Evolutionary conservation across 1,140 invertebrate genomes (phyloP).

Genomic region (Drosophila funebris): DNA sequence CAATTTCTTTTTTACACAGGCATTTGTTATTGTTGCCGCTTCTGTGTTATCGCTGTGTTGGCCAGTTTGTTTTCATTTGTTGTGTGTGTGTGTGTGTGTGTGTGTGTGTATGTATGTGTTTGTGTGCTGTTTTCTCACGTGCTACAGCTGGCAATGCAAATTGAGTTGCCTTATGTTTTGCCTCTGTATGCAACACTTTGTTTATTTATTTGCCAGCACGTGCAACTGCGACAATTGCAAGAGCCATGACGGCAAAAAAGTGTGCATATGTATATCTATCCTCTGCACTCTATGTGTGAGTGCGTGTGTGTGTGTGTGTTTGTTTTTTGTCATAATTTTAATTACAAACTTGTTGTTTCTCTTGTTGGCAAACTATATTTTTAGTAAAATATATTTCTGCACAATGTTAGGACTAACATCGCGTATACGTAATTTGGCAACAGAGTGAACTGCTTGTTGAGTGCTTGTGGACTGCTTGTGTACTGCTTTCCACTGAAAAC

Average conservation of each 20-base stretch:
- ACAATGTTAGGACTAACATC: no score
- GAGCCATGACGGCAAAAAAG: conserved; percentile 41
- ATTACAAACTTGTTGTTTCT: conserved; percentile 14
- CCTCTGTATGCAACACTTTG: conserved; percentile 34
- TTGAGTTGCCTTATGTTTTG: conserved; percentile 57
- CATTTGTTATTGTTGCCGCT: conserved; percentile 19
- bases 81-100: background rate
- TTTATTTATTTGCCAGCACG: conserved; percentile 70
- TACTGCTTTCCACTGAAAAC: conserved; percentile 18
- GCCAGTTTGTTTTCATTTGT: conserved; percentile 25
- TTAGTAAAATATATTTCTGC: conserved; percentile 2
- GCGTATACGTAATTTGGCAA: conserved; percentile 15
- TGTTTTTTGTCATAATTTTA: conserved; percentile 12
- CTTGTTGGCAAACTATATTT: background rate
- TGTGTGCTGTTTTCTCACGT: conserved; percentile 69
- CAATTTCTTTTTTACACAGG: conserved; percentile 24
- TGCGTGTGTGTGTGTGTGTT: background rate
- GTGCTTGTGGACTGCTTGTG: background rate
- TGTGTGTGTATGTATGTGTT: conserved; percentile 6
- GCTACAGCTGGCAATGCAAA: conserved; percentile 61
- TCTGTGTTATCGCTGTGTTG: conserved; percentile 3
- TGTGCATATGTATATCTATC: background rate
- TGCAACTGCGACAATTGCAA: conserved; percentile 61
- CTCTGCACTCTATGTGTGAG: background rate
- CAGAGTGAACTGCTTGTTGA: conserved; percentile 7